A percentile compares a stretch with the other conserved stretches of the same genome.
Conservation (phyloP, 2,888 invertebrate genomes). For the Thecophora atra region DNA sequence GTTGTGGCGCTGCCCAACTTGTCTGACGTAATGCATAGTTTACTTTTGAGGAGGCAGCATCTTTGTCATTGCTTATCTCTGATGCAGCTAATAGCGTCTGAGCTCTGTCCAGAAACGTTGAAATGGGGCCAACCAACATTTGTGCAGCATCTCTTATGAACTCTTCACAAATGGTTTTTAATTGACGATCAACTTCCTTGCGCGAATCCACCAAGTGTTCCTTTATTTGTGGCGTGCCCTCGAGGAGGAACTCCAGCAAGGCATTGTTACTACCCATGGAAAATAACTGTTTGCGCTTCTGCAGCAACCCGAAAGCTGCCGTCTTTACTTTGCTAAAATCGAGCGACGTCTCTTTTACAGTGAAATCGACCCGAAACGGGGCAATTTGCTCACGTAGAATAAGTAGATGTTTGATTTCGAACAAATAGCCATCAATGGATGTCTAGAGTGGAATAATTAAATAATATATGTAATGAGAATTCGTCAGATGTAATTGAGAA, state of each 20-base stretch:
- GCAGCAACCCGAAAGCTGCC: constrained; percentile 80
- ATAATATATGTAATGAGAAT: background rate
- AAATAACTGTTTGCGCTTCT: constrained; percentile 86
- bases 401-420: constrained; percentile 96
- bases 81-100: constrained; percentile 51
- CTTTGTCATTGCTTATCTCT: constrained; percentile 38
- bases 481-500: background rate
- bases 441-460: constrained; percentile 66
- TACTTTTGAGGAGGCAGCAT: constrained; percentile 46
- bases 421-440: constrained; percentile 92
- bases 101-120: constrained; percentile 80
- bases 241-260: constrained; percentile 87
- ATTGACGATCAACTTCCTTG: constrained; percentile 92
- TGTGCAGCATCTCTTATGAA: constrained; percentile 85
- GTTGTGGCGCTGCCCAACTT: constrained; percentile 76
- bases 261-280: constrained; percentile 89
- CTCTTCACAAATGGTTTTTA: constrained; percentile 88
- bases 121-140: constrained; percentile 78
- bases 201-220: constrained; percentile 94
- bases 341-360: constrained; percentile 89
- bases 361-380: constrained; percentile 95
- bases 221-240: constrained; percentile 93
- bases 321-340: constrained; percentile 94
- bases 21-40: constrained; percentile 67
- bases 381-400: constrained; percentile 98